A percentile compares a stretch with the other conserved stretches of the same genome.
Conservation (phyloP, 2,888 invertebrate genomes). For the Agonopterix subpropinquella region DNA sequence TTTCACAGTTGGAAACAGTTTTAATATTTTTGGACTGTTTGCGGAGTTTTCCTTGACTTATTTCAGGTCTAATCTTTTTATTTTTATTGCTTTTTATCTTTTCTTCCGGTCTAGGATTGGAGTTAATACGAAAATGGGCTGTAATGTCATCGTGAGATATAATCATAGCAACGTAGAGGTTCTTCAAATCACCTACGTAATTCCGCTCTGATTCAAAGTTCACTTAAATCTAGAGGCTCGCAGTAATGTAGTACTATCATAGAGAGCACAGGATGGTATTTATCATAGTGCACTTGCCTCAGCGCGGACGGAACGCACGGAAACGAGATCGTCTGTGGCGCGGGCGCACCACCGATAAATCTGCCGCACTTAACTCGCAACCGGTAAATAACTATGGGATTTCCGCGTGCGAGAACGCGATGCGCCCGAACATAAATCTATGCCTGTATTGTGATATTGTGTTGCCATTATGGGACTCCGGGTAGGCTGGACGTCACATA, state of each 20-base stretch:
- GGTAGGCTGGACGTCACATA: conserved; percentile 59
- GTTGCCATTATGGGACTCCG: conserved; percentile 69
- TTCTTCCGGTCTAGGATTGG: too few species aligned
- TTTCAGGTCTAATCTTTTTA: too few species aligned
- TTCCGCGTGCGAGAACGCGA: conserved; percentile 73
- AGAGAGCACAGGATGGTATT: conserved; percentile 28
- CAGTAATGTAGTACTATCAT: conserved; percentile 46
- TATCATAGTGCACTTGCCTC: conserved; percentile 39
- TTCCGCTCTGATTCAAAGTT: conserved; percentile 17
- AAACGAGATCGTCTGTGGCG: conserved; percentile 66
- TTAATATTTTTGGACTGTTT: too few species aligned
- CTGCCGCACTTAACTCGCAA: conserved; percentile 73
- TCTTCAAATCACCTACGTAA: neutral
- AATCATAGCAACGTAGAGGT: neutral
- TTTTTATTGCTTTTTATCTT: too few species aligned
- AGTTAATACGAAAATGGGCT: neutral
- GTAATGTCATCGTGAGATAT: neutral
- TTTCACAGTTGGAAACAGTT: too few species aligned
- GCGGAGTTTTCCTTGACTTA: too few species aligned
- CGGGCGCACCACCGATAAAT: conserved; percentile 57
- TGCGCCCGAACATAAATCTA: conserved; percentile 71
- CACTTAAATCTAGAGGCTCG: conserved; percentile 29
- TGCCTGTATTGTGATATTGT: conserved; percentile 75
- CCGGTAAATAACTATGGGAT: conserved; percentile 76
- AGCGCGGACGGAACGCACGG: conserved; percentile 42